Percentiles rank a stretch among this genome's conserved stretches.
phyloP scores from a whole-genome alignment of 2,113 vertebrate species.

The Himantopus leucocephalus region DNA sequence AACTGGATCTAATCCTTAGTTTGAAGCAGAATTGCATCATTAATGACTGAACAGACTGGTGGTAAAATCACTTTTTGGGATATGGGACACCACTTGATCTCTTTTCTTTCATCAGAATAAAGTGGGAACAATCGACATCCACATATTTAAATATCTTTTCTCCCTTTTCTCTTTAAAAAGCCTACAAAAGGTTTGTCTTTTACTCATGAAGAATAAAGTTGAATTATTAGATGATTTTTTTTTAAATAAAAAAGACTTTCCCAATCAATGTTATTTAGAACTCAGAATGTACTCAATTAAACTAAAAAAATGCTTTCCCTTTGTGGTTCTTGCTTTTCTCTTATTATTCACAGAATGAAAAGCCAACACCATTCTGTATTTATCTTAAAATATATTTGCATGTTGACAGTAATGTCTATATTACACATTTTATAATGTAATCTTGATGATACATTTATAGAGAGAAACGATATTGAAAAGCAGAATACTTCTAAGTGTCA shows the following conservation, averaged over 20 bases:
- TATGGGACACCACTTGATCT: too few relatives aligned
- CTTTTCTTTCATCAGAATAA: too few relatives aligned
- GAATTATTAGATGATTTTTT: neutral
- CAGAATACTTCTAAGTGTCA: neutral
- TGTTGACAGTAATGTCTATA: neutral
- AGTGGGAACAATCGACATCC: too few relatives aligned
- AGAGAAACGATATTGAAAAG: neutral
- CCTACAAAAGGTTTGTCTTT: too few relatives aligned
- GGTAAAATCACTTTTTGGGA: too few relatives aligned
- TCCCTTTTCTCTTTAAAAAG: too few relatives aligned
- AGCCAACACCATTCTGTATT: neutral
- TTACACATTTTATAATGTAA: neutral
- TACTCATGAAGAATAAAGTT: too few relatives aligned
- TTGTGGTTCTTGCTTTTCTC: neutral
- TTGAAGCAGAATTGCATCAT: too few relatives aligned
- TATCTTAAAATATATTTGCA: neutral
- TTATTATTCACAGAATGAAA: neutral
- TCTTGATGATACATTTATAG: neutral
- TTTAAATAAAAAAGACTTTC: neutral
- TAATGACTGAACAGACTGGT: too few relatives aligned
- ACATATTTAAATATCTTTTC: too few relatives aligned
- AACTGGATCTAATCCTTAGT: too few relatives aligned
- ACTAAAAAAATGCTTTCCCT: neutral
- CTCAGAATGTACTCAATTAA: neutral
- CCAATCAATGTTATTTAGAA: neutral